These are phyloP conservation scores for Dysdera silvatica DNA, from an alignment of 1,140 invertebrate genomes.

Conservation along the genomic window DNA sequence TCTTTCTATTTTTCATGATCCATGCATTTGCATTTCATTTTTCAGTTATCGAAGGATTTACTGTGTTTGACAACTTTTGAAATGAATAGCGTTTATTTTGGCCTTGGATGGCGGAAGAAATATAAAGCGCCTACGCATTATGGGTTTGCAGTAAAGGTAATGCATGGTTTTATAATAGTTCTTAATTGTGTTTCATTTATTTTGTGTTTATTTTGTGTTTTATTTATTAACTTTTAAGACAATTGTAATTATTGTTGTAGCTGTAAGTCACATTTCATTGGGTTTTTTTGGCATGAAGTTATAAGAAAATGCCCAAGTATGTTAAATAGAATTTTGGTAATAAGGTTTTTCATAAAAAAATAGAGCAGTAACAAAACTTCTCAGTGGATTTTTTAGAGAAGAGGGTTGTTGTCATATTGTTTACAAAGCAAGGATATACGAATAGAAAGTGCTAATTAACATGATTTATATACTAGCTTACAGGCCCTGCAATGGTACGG, in stretches of 20 bases:
- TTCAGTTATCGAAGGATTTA: constrained; percentile 71
- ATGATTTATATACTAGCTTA: no score
- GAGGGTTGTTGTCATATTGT: no score
- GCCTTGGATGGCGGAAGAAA: constrained; percentile 94
- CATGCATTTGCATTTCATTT: no score
- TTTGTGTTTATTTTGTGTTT: background rate
- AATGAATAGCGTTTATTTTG: constrained; percentile 82
- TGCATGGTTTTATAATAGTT: constrained; percentile 2
- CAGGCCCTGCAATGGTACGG: no score
- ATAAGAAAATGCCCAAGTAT: background rate
- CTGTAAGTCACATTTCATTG: background rate
- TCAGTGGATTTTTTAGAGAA: no score
- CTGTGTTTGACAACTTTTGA: constrained; percentile 90
- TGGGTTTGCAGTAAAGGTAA: constrained; percentile 84
- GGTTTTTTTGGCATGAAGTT: background rate
- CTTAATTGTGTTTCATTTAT: background rate
- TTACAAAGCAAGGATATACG: no score
- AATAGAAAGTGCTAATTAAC: no score
- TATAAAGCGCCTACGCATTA: constrained; percentile 92
- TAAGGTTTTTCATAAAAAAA: no score
- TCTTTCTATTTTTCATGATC: no score
- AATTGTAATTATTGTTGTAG: background rate
- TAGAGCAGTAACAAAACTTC: no score
- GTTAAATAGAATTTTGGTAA: no score
- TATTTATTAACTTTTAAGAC: background rate